Evolutionary conservation across 2,888 invertebrate genomes (phyloP).

Genomic region (Drosophila picticornis): DNA sequence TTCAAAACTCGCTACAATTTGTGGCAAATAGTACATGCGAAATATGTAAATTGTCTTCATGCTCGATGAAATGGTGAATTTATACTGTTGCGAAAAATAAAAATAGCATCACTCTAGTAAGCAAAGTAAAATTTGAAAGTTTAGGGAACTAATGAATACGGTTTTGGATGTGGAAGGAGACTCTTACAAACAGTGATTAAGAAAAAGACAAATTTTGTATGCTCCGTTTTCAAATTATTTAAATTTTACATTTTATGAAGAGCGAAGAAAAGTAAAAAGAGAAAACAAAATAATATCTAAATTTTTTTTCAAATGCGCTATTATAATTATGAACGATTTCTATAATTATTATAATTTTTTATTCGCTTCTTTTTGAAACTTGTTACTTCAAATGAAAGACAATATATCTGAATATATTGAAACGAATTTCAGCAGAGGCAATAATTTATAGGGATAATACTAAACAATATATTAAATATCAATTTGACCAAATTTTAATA

Average conservation of each 20-base stretch:
- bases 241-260: neutral
- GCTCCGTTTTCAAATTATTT: neutral
- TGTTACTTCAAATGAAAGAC: neutral
- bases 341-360: neutral
- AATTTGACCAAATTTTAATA: too few species aligned
- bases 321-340: neutral
- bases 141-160: neutral
- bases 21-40: constrained; percentile 40
- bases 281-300: neutral
- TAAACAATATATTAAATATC: too few species aligned
- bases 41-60: constrained; percentile 53
- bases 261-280: neutral
- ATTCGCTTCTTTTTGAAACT: neutral
- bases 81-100: neutral
- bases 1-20: constrained; percentile 3
- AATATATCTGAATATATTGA: neutral
- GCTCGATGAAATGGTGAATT: constrained; percentile 37
- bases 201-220: neutral
- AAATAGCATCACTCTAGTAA: neutral
- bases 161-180: neutral
- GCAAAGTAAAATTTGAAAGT: neutral
- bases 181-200: neutral
- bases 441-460: too few species aligned
- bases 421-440: neutral
- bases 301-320: neutral